Evolutionary conservation across 2,797 vertebrate genomes (phyloP).

Genomic region (Poeciliopsis turneri): DNA sequence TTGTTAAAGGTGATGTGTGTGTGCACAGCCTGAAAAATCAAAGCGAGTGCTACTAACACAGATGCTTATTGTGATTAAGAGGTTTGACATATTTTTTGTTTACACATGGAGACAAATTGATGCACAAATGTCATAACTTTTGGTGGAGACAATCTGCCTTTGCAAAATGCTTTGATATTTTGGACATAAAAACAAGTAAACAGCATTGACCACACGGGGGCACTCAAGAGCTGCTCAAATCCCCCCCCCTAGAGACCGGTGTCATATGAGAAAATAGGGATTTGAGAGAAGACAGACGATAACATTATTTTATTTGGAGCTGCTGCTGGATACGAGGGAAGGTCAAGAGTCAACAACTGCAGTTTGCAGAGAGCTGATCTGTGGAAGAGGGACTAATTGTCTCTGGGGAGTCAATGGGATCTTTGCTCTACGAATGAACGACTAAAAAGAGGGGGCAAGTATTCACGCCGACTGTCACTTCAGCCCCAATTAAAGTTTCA

Average conservation of each 20-base stretch:
- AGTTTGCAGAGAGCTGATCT: slow-evolving; percentile 51
- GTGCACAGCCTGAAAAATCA: slow-evolving; percentile 15
- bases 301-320: slow-evolving; percentile 61
- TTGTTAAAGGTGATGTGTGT: slow-evolving; percentile 14
- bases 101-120: slow-evolving; percentile 3
- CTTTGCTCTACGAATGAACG: slow-evolving; percentile 32
- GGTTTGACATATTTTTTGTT: slow-evolving; percentile 7
- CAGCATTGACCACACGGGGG: slow-evolving; percentile 70
- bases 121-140: slow-evolving; percentile 17
- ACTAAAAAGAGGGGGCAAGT: slow-evolving; percentile 28
- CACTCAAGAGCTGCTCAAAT: slow-evolving; percentile 70
- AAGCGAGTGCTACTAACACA: slow-evolving; percentile 20
- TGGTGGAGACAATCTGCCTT: slow-evolving; percentile 19
- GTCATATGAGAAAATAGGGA: slow-evolving; percentile 31
- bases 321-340: slow-evolving; percentile 46
- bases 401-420: slow-evolving; percentile 22
- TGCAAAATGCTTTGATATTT: not conserved
- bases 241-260: slow-evolving; percentile 39
- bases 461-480: not conserved
- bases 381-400: slow-evolving; percentile 42
- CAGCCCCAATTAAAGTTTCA: slow-evolving; percentile 16
- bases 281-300: slow-evolving; percentile 46
- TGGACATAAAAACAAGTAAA: slow-evolving; percentile 25
- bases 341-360: slow-evolving; percentile 67
- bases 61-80: slow-evolving; percentile 10